Percentiles rank a stretch among this genome's conserved stretches.
Evolutionary conservation across 2,113 vertebrate species (phyloP).

Genomic region (Larimichthys crocea): DNA sequence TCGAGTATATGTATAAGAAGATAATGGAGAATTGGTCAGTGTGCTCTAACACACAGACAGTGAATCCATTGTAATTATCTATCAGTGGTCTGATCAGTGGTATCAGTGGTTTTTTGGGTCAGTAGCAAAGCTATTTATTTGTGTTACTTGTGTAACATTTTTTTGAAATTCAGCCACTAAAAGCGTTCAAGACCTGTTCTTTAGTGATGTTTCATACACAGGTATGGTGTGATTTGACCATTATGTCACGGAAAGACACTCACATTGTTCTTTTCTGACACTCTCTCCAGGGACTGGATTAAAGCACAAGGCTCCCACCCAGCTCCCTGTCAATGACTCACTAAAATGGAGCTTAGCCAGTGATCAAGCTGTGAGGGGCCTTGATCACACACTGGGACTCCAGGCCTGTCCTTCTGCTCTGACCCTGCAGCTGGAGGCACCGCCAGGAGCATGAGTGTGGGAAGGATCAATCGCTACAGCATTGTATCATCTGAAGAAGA

Average conservation of each 20-base stretch:
- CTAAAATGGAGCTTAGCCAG: slow-evolving; percentile 65
- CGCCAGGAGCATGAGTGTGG: slow-evolving; percentile 89
- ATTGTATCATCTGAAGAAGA: slow-evolving; percentile 97
- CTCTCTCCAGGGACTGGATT: slow-evolving; percentile 70
- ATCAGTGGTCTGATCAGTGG: background rate
- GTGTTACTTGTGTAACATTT: background rate
- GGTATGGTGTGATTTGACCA: slow-evolving; percentile 35
- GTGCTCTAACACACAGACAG: background rate
- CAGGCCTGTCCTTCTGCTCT: slow-evolving; percentile 53
- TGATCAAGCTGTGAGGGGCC: slow-evolving; percentile 70
- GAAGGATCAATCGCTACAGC: slow-evolving; percentile 93
- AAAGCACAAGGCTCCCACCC: slow-evolving; percentile 49
- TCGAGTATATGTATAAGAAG: background rate
- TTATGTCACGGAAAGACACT: slow-evolving; percentile 40
- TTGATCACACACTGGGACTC: slow-evolving; percentile 63
- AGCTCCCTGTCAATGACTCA: slow-evolving; percentile 53
- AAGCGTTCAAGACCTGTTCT: background rate
- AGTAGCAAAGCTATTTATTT: background rate
- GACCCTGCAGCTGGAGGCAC: slow-evolving; percentile 61
- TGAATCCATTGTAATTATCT: background rate
- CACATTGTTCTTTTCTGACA: slow-evolving; percentile 50
- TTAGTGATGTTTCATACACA: slow-evolving; percentile 10
- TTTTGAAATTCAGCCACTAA: background rate
- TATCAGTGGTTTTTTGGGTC: background rate
- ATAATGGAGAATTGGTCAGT: background rate